phyloP scores from a whole-genome alignment of 2,888 invertebrate species.

The Apamea epomidion region DNA sequence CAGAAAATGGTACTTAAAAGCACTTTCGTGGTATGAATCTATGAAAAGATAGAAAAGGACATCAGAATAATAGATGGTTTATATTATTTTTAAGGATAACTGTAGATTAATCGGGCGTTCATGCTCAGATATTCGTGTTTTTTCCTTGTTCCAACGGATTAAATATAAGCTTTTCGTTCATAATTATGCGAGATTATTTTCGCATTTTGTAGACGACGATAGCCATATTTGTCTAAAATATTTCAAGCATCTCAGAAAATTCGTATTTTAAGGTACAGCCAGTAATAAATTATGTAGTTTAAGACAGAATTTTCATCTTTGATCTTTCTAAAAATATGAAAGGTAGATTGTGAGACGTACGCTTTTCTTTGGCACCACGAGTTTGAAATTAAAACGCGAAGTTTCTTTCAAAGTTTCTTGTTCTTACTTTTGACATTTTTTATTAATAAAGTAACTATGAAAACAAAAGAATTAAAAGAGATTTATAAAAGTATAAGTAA shows the following conservation, averaged over 20 bases:
- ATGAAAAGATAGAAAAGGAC: neutral
- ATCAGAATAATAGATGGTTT: neutral
- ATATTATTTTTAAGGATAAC: conserved; percentile 12
- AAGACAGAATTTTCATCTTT: neutral
- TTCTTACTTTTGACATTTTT: neutral
- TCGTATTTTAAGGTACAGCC: neutral
- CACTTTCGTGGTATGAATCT: neutral
- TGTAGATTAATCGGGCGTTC: neutral
- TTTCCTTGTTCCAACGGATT: conserved; percentile 18
- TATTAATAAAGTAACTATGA: too few species aligned
- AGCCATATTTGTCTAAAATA: neutral
- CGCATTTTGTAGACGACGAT: neutral
- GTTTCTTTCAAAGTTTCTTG: conserved; percentile 21
- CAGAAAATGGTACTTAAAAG: conserved; percentile 26
- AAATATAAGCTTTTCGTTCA: neutral
- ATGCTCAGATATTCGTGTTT: conserved; percentile 9
- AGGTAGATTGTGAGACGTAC: conserved; percentile 11
- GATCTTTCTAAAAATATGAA: conserved; percentile 20
- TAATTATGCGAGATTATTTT: conserved; percentile 8
- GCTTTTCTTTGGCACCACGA: conserved; percentile 23
- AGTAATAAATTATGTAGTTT: neutral
- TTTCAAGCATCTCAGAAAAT: neutral
- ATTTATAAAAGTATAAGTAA: too few species aligned
- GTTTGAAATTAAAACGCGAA: conserved; percentile 27
- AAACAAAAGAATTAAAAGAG: too few species aligned